A percentile compares a stretch with the other conserved stretches of the same genome.
Conservation (phyloP, 2,797 vertebrate species). For the Rhinophrynus dorsalis region DNA sequence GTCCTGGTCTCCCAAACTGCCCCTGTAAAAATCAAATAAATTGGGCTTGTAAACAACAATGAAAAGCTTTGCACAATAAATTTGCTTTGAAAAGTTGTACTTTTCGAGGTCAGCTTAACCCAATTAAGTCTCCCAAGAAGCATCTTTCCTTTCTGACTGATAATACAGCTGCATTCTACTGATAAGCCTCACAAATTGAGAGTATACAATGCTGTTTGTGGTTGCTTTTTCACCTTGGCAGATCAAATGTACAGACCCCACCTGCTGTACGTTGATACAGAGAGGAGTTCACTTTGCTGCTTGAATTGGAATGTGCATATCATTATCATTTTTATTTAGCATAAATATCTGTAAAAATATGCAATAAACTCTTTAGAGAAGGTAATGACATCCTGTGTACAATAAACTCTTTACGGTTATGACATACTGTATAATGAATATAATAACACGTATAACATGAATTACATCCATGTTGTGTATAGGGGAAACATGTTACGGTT, state of each 20-base stretch:
- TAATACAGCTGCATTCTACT: slow-evolving; percentile 52
- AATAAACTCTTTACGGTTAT: background rate
- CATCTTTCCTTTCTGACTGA: slow-evolving; percentile 53
- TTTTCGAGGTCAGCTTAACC: slow-evolving; percentile 56
- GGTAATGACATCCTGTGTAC: too few relatives aligned
- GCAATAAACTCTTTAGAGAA: too few relatives aligned
- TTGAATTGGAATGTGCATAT: slow-evolving; percentile 59
- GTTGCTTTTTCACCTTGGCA: slow-evolving; percentile 57
- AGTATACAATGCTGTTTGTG: slow-evolving; percentile 49
- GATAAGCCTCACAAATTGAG: slow-evolving; percentile 54
- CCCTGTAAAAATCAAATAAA: slow-evolving; percentile 75
- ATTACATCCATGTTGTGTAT: background rate
- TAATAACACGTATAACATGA: background rate
- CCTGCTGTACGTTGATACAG: slow-evolving; percentile 51
- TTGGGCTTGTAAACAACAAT: slow-evolving; percentile 49
- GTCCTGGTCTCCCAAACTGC: slow-evolving; percentile 82
- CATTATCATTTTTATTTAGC: slow-evolving; percentile 50
- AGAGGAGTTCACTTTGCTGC: slow-evolving; percentile 53
- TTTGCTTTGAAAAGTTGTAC: slow-evolving; percentile 47
- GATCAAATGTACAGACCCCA: slow-evolving; percentile 54
- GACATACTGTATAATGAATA: background rate
- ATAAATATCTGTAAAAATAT: slow-evolving; percentile 45
- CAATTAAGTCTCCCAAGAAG: slow-evolving; percentile 53
- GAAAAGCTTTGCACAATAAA: slow-evolving; percentile 1
- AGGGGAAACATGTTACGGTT: background rate